Evolutionary conservation across 2,797 vertebrate genomes (phyloP), one percentile per base, ranked within the genome.

Genomic region (Sebastes vulpes): DNA sequence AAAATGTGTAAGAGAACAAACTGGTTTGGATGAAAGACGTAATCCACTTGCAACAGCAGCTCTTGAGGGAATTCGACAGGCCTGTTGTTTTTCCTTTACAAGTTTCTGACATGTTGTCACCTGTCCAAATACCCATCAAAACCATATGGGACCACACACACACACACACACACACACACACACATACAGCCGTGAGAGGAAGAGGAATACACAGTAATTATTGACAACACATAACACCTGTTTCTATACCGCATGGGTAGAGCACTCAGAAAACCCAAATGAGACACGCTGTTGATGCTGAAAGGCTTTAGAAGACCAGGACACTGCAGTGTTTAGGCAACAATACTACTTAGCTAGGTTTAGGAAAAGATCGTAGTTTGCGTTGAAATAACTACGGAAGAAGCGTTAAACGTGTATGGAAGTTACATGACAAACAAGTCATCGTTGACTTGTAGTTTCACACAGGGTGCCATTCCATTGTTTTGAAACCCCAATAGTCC

Each of bases 201-300:
- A 75, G 65, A 78, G 68, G 56, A 61, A 73, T 77, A 75, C 63
- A 77, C 54, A 54, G 83, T 91, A 90, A 93, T 89, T 87, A 89
- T 77, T 91, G 79, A 87, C 87, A 92, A 85, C 79, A 92, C 56
- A 64, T 65, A 89, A 89, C 91, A 92, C 93, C 88, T 94, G 92
- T 91, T 92, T 90, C 75, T 79, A 86, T 88, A 93, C 83, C 71
- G 68, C 86, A 86, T 85, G 89, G 82, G 48, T 90, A 82, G 71
- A 86, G 82, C 72, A 60, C 69, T 79, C 42, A 42, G 29, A 74
- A 82, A 92, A 81, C 59, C 77, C 66, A 72, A 79, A 90, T 67
- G 73, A 77, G 42, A 89, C 63, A 35, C 69, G 73, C 65, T 85
- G 77, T 84, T 86, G 79, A 74, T 81, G 64, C 67, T 73, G 57